These are phyloP conservation scores for Lemur catta DNA, from an alignment of 2,797 vertebrate genomes.

Conservation along the genomic window DNA sequence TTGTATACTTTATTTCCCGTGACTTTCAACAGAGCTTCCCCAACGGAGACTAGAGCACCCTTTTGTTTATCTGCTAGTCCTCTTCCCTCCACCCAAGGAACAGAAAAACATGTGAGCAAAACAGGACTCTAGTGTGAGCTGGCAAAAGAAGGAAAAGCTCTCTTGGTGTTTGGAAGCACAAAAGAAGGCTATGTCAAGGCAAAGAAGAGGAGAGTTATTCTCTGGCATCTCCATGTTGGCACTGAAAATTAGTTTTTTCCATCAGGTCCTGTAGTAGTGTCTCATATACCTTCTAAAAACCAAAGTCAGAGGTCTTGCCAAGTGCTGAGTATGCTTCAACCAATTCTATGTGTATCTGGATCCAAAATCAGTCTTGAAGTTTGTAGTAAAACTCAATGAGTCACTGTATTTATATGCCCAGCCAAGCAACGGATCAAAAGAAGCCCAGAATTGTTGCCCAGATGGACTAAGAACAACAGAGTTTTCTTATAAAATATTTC, in stretches of 20 bases:
- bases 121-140: background rate
- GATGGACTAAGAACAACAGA: background rate
- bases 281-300: conserved; percentile 7
- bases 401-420: background rate
- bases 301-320: conserved; percentile 45
- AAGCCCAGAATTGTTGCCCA: conserved; percentile 21
- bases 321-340: background rate
- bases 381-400: background rate
- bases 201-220: background rate
- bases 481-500: background rate
- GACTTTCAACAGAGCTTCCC: conserved; percentile 42
- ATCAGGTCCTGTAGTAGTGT: conserved; percentile 17
- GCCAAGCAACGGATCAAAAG: conserved; percentile 40
- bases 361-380: conserved; percentile 49
- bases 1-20: conserved; percentile 52
- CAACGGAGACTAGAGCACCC: conserved; percentile 1
- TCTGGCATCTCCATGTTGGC: conserved; percentile 40
- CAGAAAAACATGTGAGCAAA: conserved; percentile 35
- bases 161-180: conserved; percentile 14
- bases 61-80: conserved; percentile 48
- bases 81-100: conserved; percentile 38
- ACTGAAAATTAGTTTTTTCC: conserved; percentile 22
- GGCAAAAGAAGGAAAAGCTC: background rate
- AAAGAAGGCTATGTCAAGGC: conserved; percentile 16
- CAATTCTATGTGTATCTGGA: background rate